Conservation (phyloP, 2,797 vertebrate genomes). For the Pantherophis vulpinus region DNA sequence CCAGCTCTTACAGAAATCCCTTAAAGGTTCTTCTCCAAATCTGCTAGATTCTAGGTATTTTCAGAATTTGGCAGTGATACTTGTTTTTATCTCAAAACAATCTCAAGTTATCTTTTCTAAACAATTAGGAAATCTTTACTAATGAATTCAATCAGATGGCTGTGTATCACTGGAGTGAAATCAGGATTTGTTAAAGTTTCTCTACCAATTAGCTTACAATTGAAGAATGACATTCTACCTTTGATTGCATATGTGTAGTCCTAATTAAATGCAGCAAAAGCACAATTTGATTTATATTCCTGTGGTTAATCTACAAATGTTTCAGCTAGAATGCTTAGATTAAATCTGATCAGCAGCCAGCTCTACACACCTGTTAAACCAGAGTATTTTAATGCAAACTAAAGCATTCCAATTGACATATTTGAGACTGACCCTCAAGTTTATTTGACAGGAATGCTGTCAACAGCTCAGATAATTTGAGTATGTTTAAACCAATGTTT, state of each 20-base stretch:
- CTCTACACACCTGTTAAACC: slow-evolving; percentile 14
- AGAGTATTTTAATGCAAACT: slow-evolving; percentile 8
- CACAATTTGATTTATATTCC: slow-evolving; percentile 31
- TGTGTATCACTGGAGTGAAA: slow-evolving; percentile 16
- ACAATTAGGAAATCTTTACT: slow-evolving; percentile 27
- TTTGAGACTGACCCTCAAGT: background rate
- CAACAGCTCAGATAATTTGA: background rate
- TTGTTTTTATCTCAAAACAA: background rate
- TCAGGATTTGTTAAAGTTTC: slow-evolving; percentile 24
- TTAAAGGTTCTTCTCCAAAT: background rate
- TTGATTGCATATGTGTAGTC: slow-evolving; percentile 8
- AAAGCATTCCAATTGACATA: background rate
- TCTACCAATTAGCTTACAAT: slow-evolving; percentile 11
- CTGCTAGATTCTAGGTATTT: slow-evolving; percentile 1
- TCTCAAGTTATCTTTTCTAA: slow-evolving; percentile 22
- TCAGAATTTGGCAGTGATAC: background rate
- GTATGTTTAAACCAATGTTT: background rate
- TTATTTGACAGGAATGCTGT: background rate
- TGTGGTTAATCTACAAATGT: slow-evolving; percentile 22
- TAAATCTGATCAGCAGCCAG: slow-evolving; percentile 12
- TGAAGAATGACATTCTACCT: slow-evolving; percentile 7
- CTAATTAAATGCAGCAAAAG: slow-evolving; percentile 28
- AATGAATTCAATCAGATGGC: slow-evolving; percentile 27
- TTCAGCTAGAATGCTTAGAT: slow-evolving; percentile 13
- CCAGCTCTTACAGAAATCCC: background rate